A percentile compares a stretch with the other conserved stretches of the same genome.
phyloP scores from a whole-genome alignment of 37 sponge, comb jelly and placozoan genomes.

The Beroe ovata region DNA sequence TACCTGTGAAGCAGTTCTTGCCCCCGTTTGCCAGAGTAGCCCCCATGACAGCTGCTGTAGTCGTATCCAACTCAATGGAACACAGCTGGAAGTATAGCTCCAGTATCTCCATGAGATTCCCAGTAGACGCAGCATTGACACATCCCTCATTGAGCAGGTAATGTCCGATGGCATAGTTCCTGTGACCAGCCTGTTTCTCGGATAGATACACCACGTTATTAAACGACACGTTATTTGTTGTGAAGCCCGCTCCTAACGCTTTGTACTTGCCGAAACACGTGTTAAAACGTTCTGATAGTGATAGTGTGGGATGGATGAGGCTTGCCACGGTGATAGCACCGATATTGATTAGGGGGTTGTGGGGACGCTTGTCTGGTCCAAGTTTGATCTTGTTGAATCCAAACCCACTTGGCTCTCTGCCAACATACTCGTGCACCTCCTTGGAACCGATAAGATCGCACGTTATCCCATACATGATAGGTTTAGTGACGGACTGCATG shows the following conservation, averaged over 20 bases:
- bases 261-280: conserved; percentile 31
- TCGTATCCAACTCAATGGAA: conserved; percentile 77
- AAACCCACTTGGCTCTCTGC: conserved; percentile 46
- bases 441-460: conserved; percentile 1
- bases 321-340: conserved; percentile 61
- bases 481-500: conserved; percentile 28
- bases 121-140: conserved; percentile 18
- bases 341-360: conserved; percentile 61
- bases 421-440: conserved; percentile 19
- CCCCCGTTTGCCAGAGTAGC: conserved; percentile 90
- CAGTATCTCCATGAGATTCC: conserved; percentile 68
- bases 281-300: conserved; percentile 9
- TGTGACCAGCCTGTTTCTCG: conserved; percentile 69
- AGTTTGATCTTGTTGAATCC: conserved; percentile 55
- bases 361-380: background rate
- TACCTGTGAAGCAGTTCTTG: conserved; percentile 44
- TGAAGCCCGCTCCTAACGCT: background rate
- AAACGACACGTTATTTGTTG: background rate
- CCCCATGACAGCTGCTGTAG: conserved; percentile 81
- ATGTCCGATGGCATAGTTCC: conserved; percentile 80
- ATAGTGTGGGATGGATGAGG: background rate
- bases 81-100: conserved; percentile 76
- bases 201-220: conserved; percentile 53
- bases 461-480: conserved; percentile 30
- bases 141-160: conserved; percentile 76